Percentiles rank a stretch among this genome's conserved stretches.
Evolutionary conservation across 2,888 invertebrate species (phyloP).

Genomic region (Drosophila rubida): DNA sequence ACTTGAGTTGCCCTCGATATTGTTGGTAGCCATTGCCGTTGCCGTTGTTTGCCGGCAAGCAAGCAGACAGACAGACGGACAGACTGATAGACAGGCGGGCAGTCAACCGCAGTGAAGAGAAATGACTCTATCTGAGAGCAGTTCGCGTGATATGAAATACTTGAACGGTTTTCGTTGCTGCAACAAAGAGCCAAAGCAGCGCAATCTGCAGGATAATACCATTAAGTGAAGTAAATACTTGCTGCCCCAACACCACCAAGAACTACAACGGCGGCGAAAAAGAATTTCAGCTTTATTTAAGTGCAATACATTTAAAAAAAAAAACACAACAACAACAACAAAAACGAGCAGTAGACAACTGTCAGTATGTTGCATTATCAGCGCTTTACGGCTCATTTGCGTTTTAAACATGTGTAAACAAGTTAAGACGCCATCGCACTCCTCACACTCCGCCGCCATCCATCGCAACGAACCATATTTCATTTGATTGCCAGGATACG

Average conservation of each 20-base stretch:
- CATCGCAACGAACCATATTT: constrained; percentile 22
- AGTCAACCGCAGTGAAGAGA: constrained; percentile 28
- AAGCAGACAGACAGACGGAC: constrained; percentile 9
- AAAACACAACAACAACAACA: background rate
- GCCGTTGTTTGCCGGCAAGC: constrained; percentile 9
- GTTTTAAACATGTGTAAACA: constrained; percentile 77
- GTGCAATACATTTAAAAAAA: constrained; percentile 14
- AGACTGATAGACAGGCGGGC: constrained; percentile 8
- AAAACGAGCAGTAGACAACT: constrained; percentile 57
- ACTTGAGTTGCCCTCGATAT: constrained; percentile 24
- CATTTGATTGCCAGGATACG: constrained; percentile 44
- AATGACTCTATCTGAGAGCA: constrained; percentile 41
- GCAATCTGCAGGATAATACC: constrained; percentile 38
- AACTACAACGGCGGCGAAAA: background rate
- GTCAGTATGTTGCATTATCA: constrained; percentile 73
- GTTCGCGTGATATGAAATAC: constrained; percentile 55
- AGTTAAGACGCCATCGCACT: constrained; percentile 41
- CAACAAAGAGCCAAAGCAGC: constrained; percentile 13
- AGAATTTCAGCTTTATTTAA: constrained; percentile 19
- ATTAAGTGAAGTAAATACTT: constrained; percentile 43
- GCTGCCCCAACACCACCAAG: background rate
- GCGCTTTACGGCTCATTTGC: constrained; percentile 77
- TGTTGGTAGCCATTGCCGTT: constrained; percentile 9
- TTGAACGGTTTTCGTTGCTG: constrained; percentile 17
- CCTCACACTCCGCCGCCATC: too few species aligned